Evolutionary conservation across 2,888 invertebrate species (phyloP).

Genomic region (Synergus gifuensis): DNA sequence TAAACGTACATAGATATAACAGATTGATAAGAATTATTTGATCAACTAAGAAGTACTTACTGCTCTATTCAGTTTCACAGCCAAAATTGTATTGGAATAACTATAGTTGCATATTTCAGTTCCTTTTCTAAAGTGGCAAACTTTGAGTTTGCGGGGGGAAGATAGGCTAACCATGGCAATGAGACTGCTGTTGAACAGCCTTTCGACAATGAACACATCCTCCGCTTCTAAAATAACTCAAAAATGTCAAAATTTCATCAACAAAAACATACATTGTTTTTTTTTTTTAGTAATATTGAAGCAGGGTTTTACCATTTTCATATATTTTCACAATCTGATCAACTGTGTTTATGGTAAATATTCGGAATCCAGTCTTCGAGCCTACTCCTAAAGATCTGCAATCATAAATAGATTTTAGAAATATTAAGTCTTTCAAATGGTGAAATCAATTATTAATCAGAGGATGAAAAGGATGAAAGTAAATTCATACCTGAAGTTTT

Average conservation of each 20-base stretch:
- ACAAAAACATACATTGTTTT: not conserved
- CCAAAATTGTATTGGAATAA: constrained; percentile 95
- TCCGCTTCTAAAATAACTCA: constrained; percentile 80
- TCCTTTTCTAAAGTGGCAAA: constrained; percentile 98
- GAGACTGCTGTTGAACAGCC: constrained; percentile 97
- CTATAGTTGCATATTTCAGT: constrained; percentile 99
- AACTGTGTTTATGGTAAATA: constrained; percentile 90
- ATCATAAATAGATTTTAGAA: constrained; percentile 58
- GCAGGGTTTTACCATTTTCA: constrained; percentile 83
- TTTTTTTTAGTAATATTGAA: not conserved
- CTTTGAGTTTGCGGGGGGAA: constrained; percentile 94
- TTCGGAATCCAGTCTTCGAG: constrained; percentile 92
- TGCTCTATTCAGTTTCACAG: constrained; percentile 96
- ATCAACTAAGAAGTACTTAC: constrained; percentile 79
- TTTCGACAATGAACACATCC: constrained; percentile 94
- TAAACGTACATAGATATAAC: not conserved
- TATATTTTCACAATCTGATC: constrained; percentile 95
- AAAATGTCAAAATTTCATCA: not conserved
- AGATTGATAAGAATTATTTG: not conserved
- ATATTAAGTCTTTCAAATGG: not conserved
- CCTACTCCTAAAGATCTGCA: constrained; percentile 94
- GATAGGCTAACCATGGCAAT: constrained; percentile 96
- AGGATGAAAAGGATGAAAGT: no score
- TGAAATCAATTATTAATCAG: not conserved
- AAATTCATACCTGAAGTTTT: no score